These are phyloP conservation scores for Cinclus cinclus DNA, from an alignment of 2,113 vertebrate genomes.

Conservation along the genomic window DNA sequence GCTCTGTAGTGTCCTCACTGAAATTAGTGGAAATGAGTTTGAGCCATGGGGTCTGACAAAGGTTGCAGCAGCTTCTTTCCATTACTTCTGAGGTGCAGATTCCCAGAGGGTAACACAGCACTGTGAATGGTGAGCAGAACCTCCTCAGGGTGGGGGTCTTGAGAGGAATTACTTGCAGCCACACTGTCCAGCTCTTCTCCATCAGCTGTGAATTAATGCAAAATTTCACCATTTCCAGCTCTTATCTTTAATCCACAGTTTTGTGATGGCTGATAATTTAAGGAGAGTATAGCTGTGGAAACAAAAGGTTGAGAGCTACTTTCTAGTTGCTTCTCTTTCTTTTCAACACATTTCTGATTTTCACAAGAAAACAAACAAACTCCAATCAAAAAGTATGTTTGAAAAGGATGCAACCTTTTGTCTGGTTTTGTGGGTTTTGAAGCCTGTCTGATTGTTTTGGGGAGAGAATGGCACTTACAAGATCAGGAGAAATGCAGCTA, in stretches of 20 bases:
- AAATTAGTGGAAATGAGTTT: background rate
- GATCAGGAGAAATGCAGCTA: background rate
- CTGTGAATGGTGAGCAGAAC: background rate
- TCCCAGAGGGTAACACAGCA: background rate
- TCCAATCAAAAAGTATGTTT: background rate
- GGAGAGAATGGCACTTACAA: background rate
- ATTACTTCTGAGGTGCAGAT: background rate
- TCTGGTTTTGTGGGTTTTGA: background rate
- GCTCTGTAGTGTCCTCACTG: background rate
- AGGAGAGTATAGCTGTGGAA: background rate
- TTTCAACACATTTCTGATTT: background rate
- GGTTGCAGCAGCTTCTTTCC: background rate
- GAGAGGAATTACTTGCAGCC: accelerated
- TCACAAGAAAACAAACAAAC: background rate
- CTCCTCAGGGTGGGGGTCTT: background rate
- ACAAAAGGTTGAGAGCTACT: background rate
- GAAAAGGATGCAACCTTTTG: background rate
- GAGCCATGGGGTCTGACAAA: background rate
- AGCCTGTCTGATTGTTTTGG: background rate
- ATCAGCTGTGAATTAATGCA: background rate
- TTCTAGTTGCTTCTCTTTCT: background rate
- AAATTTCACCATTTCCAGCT: background rate
- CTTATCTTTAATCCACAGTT: background rate
- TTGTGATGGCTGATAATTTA: background rate
- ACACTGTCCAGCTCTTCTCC: background rate